Evolutionary conservation across 2,113 vertebrate genomes (phyloP).

Genomic region (Microtus richardsoni): DNA sequence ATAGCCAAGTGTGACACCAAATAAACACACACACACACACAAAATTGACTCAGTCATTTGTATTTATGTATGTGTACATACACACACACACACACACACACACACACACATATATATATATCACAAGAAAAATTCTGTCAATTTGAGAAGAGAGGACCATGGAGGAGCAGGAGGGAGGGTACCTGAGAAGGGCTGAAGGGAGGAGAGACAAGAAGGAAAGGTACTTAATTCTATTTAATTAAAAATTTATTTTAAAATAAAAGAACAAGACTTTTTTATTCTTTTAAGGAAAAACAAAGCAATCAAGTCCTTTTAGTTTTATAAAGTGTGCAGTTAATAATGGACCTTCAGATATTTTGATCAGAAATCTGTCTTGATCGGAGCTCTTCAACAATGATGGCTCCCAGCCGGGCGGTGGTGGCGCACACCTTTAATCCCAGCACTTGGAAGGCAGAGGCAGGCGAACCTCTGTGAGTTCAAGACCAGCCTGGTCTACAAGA

Average conservation of each 20-base stretch:
- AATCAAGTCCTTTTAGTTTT: no score
- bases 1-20: neutral
- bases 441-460: no score
- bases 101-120: rapidly evolving
- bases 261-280: neutral
- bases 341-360: no score
- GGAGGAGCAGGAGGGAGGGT: neutral
- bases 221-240: neutral
- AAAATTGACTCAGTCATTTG: neutral
- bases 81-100: no score
- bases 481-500: no score
- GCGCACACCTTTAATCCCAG: no score
- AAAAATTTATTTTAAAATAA: neutral
- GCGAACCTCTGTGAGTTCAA: no score
- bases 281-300: neutral
- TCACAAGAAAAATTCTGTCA: neutral
- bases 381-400: rapidly evolving
- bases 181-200: neutral
- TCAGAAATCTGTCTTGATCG: neutral
- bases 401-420: no score
- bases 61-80: neutral
- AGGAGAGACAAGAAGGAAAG: neutral
- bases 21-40: neutral
- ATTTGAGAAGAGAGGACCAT: no score
- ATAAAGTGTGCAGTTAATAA: neutral